Base-by-base conservation (phyloP, 35 echinoderm and acorn worm species). In the Apostichopus parvimensis region DNA sequence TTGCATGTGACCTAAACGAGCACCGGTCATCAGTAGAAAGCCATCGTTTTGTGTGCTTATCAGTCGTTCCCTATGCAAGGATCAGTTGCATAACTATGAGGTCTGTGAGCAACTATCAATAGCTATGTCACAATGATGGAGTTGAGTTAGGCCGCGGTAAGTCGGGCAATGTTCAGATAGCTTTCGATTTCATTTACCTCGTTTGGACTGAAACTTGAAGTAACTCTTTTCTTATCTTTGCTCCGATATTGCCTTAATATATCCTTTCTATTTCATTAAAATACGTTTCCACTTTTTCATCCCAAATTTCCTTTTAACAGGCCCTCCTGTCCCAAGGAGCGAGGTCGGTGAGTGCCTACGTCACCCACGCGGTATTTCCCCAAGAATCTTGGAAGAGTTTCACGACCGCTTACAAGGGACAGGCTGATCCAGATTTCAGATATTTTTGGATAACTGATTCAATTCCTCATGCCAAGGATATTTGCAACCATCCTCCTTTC, bases 401-500 rank as follows among this genome's bases (percentile, higher is more conserved):
- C 82, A 92, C 92, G 9, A 94, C 82, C 5, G 20, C 56, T 1
- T 83, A 6, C 57, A 85, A 23, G 75, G 79, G 0, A 53, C 20
- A 71, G 4, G 52, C 34, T 22, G 87, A 94, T 14, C 90, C 94
- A 8, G 82, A 87, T 53, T 94, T 98, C 15, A 79, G 84, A 15
- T 53, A 91, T 24, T 94, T 98, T 86, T 98, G 97, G 97, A 98
- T 98, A 59, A 98, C 97, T 0, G 96, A 98, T 82, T 96, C 95
- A 10, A 91, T 98, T 24, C 97, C 97, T 4, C 97, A 96, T 89
- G 95, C 97, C 2, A 59, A 70, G 6, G 81, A 82, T 7, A 98
- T 98, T 28, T 93, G 95, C 9, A 61, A 90, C 83, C 93, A 96
- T 77, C 73, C 79, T 72, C 95, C 95, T 12, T 99, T 99, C 75